Percentiles rank a stretch among this genome's conserved stretches.
These are phyloP conservation scores for Microcebus ravelobensis DNA, from an alignment of 2,113 vertebrate genomes.

Conservation along the genomic window DNA sequence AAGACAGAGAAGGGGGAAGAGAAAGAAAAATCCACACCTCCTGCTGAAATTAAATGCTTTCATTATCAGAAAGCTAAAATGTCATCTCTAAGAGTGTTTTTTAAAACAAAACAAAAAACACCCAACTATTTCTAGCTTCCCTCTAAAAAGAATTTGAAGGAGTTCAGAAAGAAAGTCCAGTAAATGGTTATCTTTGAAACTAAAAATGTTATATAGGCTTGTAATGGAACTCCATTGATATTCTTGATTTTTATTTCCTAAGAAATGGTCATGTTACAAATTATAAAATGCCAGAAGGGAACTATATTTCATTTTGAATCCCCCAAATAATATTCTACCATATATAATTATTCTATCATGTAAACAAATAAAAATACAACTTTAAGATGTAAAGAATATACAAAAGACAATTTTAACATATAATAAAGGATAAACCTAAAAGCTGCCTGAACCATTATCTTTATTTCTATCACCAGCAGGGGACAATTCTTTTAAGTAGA, in stretches of 20 bases:
- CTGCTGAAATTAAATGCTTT: slow-evolving; percentile 39
- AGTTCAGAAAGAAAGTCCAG: slow-evolving; percentile 32
- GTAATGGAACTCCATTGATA: neutral
- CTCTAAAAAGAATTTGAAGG: slow-evolving; percentile 34
- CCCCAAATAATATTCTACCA: neutral
- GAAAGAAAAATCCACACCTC: neutral
- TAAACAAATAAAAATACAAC: neutral
- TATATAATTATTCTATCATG: neutral
- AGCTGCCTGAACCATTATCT: neutral
- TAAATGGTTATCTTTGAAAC: slow-evolving; percentile 24
- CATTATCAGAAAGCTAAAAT: neutral
- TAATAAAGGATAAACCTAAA: neutral
- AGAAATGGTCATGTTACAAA: neutral
- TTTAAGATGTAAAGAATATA: slow-evolving; percentile 27
- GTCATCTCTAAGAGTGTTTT: neutral
- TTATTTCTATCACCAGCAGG: neutral
- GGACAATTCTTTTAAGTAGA: neutral
- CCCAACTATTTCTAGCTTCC: neutral
- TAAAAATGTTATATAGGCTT: slow-evolving; percentile 46
- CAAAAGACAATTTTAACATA: neutral
- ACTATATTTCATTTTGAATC: neutral
- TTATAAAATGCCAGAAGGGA: slow-evolving; percentile 18
- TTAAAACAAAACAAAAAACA: neutral
- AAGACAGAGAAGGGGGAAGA: neutral
- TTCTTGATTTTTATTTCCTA: neutral